These are phyloP conservation scores for Pseudomyrmex flavicornis DNA, from an alignment of 1,140 invertebrate species.

Conservation along the genomic window DNA sequence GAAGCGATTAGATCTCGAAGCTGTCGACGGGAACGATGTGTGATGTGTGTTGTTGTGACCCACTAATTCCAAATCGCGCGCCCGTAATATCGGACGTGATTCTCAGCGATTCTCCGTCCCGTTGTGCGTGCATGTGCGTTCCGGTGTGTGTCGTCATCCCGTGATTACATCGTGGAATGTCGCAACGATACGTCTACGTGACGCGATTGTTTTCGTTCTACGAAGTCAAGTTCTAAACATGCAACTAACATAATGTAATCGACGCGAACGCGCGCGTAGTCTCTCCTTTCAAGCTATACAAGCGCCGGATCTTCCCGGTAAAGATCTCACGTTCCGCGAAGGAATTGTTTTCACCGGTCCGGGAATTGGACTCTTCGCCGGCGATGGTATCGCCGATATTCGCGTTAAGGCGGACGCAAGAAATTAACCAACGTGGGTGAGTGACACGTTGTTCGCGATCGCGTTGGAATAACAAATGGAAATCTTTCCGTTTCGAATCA, in stretches of 20 bases:
- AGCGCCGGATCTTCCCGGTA: slow-evolving; percentile 39
- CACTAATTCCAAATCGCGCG: slow-evolving; percentile 26
- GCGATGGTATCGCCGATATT: not conserved
- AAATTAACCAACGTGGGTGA: slow-evolving; percentile 3
- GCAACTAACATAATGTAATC: slow-evolving; percentile 24
- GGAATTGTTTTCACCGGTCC: slow-evolving; percentile 42
- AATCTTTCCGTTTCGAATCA: slow-evolving; percentile 37
- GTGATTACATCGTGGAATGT: slow-evolving; percentile 23
- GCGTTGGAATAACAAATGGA: slow-evolving; percentile 22
- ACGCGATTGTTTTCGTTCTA: slow-evolving; percentile 50
- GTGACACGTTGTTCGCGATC: slow-evolving; percentile 7
- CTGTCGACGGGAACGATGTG: not conserved
- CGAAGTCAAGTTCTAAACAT: slow-evolving; percentile 12
- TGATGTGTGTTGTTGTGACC: not conserved
- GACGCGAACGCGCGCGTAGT: slow-evolving; percentile 13
- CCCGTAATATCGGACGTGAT: not conserved
- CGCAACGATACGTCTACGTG: slow-evolving; percentile 34
- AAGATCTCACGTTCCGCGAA: slow-evolving; percentile 34
- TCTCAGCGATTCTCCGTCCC: not conserved
- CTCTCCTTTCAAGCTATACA: slow-evolving; percentile 28
- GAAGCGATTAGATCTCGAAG: slow-evolving; percentile 5
- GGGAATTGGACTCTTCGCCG: not conserved
- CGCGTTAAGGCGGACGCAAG: not conserved
- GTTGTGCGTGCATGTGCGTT: not conserved
- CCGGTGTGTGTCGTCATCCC: slow-evolving; percentile 20